These are phyloP conservation scores for Clarias batrachus DNA, from an alignment of 2,113 vertebrate species.

Conservation along the genomic window DNA sequence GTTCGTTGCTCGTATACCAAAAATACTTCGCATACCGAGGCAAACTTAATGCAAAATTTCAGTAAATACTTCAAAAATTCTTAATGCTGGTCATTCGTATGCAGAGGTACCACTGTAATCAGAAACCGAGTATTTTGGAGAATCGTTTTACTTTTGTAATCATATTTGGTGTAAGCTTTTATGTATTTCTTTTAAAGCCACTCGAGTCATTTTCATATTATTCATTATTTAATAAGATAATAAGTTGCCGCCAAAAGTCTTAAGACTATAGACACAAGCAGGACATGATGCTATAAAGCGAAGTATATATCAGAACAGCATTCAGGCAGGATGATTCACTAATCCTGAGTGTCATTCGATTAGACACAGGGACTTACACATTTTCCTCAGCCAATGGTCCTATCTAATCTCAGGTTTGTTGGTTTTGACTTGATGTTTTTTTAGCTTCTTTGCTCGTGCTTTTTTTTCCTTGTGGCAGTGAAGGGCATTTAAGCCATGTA, in stretches of 20 bases:
- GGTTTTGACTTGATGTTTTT: conserved; percentile 22
- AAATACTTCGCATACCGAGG: too few species aligned
- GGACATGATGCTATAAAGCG: conserved; percentile 5
- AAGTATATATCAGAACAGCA: not conserved
- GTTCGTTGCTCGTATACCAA: too few species aligned
- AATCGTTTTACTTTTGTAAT: not conserved
- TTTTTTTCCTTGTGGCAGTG: conserved; percentile 33
- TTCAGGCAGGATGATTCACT: conserved; percentile 28
- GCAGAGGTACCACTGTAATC: too few species aligned
- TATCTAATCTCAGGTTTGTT: conserved; percentile 58
- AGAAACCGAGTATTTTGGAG: not conserved
- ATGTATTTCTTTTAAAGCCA: not conserved
- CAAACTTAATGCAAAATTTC: too few species aligned
- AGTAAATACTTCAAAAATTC: too few species aligned
- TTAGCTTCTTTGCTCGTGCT: conserved; percentile 10
- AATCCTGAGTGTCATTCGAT: conserved; percentile 46
- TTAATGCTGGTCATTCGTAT: too few species aligned
- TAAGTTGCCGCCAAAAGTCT: not conserved
- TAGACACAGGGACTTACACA: conserved; percentile 34
- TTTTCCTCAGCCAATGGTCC: conserved; percentile 40
- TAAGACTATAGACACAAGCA: not conserved
- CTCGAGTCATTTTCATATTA: not conserved
- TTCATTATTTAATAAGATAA: too few species aligned
- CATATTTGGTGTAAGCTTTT: not conserved
- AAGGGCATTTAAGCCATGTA: conserved; percentile 74